Evolutionary conservation across 2,888 invertebrate species (phyloP).

Genomic region (Rhorus exstirpatorius): DNA sequence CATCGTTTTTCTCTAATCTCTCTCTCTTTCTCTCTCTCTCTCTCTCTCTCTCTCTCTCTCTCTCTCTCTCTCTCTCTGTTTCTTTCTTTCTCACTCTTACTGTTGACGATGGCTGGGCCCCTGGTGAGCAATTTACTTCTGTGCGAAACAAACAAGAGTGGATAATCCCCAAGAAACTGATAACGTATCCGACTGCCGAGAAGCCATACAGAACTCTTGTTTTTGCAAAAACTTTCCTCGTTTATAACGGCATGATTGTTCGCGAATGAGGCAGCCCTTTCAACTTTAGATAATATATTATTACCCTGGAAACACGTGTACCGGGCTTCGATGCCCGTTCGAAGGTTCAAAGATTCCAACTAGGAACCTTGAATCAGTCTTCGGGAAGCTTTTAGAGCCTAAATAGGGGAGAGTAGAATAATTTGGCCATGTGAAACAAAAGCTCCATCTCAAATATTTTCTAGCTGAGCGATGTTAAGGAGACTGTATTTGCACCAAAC

Average conservation of each 20-base stretch:
- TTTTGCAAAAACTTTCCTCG: slow-evolving; percentile 79
- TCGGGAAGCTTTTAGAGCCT: too few relatives aligned
- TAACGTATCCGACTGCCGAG: slow-evolving; percentile 78
- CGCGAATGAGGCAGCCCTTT: slow-evolving; percentile 75
- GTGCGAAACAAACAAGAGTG: slow-evolving; percentile 68
- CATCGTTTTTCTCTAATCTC: slow-evolving; percentile 37
- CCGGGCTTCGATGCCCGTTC: too few relatives aligned
- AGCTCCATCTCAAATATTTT: too few relatives aligned
- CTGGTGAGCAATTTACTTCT: slow-evolving; percentile 68
- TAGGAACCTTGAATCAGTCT: too few relatives aligned
- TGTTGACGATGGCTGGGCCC: slow-evolving; percentile 70
- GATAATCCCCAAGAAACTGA: slow-evolving; percentile 75
- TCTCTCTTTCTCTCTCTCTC: neutral
- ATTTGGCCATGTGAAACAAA: too few relatives aligned
- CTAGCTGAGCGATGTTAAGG: too few relatives aligned
- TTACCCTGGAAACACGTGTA: too few relatives aligned
- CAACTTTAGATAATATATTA: slow-evolving; percentile 50
- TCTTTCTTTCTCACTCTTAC: slow-evolving; percentile 68
- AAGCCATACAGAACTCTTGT: slow-evolving; percentile 71
- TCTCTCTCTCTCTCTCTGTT: slow-evolving; percentile 50
- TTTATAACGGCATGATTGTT: slow-evolving; percentile 83
- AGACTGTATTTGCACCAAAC: too few relatives aligned
- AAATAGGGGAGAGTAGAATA: too few relatives aligned
- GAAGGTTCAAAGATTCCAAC: too few relatives aligned
- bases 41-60: slow-evolving; percentile 14